Evolutionary conservation across 2,797 vertebrate genomes (phyloP).

Genomic region (Xiphophorus birchmanni): DNA sequence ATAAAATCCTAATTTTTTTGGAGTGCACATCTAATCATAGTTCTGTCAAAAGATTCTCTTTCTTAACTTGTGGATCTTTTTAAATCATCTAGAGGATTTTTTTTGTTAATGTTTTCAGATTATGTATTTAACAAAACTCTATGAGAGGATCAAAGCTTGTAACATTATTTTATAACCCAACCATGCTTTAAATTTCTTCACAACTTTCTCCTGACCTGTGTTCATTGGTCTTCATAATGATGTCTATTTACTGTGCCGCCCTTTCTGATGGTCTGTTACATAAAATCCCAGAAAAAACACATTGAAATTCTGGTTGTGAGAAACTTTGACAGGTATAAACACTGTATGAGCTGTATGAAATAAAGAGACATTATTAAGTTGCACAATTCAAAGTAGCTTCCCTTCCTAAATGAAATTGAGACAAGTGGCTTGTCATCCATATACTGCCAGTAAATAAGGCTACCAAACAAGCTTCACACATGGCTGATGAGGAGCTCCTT

Average conservation of each 20-base stretch:
- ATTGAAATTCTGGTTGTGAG: not conserved
- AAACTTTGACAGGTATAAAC: not conserved
- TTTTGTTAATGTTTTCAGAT: not conserved
- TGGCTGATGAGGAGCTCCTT: conserved; percentile 46
- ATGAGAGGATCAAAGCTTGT: not conserved
- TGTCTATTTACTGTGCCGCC: not conserved
- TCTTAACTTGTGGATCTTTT: not conserved
- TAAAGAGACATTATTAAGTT: not conserved
- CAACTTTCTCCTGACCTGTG: not conserved
- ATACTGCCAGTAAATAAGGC: conserved; percentile 35
- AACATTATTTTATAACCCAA: not conserved
- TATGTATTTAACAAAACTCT: not conserved
- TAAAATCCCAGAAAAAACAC: not conserved
- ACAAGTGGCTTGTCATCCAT: conserved; percentile 26
- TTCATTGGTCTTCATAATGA: not conserved
- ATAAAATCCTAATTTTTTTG: not conserved
- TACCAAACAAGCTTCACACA: conserved; percentile 52
- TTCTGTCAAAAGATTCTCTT: not conserved
- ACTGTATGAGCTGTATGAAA: conserved; percentile 4
- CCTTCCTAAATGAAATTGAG: conserved; percentile 17
- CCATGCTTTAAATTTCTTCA: not conserved
- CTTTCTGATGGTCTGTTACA: not conserved
- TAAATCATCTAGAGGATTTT: not conserved
- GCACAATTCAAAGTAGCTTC: conserved; percentile 8
- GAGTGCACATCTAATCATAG: not conserved